Conservation (phyloP, 2,113 vertebrate species). For the Oryzias melastigma region DNA sequence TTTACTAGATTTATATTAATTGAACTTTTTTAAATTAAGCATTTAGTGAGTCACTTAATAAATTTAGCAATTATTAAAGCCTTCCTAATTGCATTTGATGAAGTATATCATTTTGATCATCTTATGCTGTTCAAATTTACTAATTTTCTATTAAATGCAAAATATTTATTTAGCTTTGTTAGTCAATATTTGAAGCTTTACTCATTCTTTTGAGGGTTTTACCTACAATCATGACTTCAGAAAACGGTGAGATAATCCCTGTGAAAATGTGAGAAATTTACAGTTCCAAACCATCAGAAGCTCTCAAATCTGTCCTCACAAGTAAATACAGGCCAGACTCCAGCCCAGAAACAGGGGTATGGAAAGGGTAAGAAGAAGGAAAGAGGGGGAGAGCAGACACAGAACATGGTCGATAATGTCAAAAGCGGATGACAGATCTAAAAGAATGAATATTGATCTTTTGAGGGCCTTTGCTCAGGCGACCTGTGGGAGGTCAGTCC, state of each 20-base stretch:
- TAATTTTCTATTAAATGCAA: no score
- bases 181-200: background rate
- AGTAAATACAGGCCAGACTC: slow-evolving; percentile 7
- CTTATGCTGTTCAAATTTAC: no score
- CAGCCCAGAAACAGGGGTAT: slow-evolving; percentile 19
- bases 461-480: slow-evolving; percentile 67
- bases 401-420: slow-evolving; percentile 82
- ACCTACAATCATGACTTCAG: background rate
- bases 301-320: background rate
- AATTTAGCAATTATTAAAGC: no score
- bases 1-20: no score
- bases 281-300: slow-evolving; percentile 4
- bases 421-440: slow-evolving; percentile 84
- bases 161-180: no score
- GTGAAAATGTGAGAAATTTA: background rate
- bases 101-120: no score
- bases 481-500: slow-evolving; percentile 81
- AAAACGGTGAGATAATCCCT: no score
- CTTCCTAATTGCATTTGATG: no score
- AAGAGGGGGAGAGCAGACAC: slow-evolving; percentile 63
- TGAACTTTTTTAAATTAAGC: no score
- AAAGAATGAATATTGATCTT: slow-evolving; percentile 87
- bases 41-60: no score
- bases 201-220: background rate
- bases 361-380: slow-evolving; percentile 69